Evolutionary conservation across 1,140 invertebrate genomes (phyloP), one percentile per base, ranked within the genome.

Genomic region (Argopecten irradians): DNA sequence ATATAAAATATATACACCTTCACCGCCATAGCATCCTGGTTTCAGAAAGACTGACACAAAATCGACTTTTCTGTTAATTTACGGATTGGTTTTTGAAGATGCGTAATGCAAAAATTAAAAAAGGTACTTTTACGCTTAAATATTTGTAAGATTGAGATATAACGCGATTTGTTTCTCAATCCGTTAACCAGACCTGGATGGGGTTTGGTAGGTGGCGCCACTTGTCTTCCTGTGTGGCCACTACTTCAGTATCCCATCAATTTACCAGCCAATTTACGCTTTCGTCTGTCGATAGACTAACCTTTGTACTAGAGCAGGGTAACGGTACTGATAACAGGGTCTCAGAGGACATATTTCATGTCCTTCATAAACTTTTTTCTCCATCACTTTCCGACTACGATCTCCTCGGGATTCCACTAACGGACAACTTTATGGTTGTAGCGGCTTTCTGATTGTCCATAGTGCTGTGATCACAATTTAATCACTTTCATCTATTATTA

Each of bases 341-440:
- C 55, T 71, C 22, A 3, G 55, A 71, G 55, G 16, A 71, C 55
- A 71, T 22, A 28, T 71, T 71, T 71, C 55, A 71, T 71, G 55
- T 71, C 55, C 55, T 71, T 71, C 55, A 71, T 71, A 71, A 71
- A 71, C 55, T 71, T 71, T 71, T n/a, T 71, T 71, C 55, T 71
- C 55, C 55, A 28, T 71, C 55, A 71, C 8, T 71, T n/a, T 71
- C 55, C 5, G 55, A 71, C n/a, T 22, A 22, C 55, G 11, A 1
- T 71, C 55, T 71, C 55, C 55, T 28, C 55, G 55, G 55, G 55
- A 16, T 71, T 28, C 55, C 55, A 71, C n/a, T 71, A 71, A 71
- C 55, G 55, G n/a, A 22, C n/a, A 71, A 71, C n/a, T n/a, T 71
- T 71, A 71, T 71, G 55, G 13, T n/a, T 71, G 16, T 71, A n/a